phyloP scores from a whole-genome alignment of 2,797 vertebrate genomes.

The Syngnathus rostellatus region DNA sequence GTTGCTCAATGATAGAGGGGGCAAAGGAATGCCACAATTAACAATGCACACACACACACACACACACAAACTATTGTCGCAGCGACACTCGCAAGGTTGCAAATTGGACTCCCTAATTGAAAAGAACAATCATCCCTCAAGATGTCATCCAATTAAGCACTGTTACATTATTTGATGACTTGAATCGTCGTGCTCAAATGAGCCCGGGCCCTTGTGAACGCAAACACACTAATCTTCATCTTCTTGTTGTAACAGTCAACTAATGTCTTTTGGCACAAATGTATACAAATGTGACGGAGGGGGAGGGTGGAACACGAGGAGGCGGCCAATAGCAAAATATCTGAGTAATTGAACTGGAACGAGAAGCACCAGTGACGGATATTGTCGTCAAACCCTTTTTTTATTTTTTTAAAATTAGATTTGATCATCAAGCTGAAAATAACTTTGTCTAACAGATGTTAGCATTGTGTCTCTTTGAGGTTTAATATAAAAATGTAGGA shows the following conservation, averaged over 20 bases:
- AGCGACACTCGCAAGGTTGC: constrained; percentile 64
- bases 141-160: constrained; percentile 75
- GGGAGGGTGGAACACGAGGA: constrained; percentile 59
- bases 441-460: too few species aligned
- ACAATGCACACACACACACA: constrained; percentile 19
- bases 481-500: too few species aligned
- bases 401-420: too few species aligned
- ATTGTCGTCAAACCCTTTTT: too few species aligned
- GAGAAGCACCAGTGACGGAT: too few species aligned
- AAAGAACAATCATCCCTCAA: constrained; percentile 77
- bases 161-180: constrained; percentile 65
- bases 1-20: constrained; percentile 53
- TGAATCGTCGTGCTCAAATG: constrained; percentile 68
- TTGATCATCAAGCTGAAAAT: too few species aligned
- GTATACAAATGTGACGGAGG: neutral
- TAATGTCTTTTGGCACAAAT: constrained; percentile 6
- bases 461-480: too few species aligned
- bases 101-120: constrained; percentile 77
- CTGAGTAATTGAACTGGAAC: neutral
- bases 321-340: neutral
- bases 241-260: constrained; percentile 25
- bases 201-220: constrained; percentile 48
- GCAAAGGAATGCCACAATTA: constrained; percentile 51
- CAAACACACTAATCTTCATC: constrained; percentile 46
- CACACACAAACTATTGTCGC: constrained; percentile 51